Evolutionary conservation across 2,797 vertebrate species (phyloP).

Genomic region (Gouania willdenowi): DNA sequence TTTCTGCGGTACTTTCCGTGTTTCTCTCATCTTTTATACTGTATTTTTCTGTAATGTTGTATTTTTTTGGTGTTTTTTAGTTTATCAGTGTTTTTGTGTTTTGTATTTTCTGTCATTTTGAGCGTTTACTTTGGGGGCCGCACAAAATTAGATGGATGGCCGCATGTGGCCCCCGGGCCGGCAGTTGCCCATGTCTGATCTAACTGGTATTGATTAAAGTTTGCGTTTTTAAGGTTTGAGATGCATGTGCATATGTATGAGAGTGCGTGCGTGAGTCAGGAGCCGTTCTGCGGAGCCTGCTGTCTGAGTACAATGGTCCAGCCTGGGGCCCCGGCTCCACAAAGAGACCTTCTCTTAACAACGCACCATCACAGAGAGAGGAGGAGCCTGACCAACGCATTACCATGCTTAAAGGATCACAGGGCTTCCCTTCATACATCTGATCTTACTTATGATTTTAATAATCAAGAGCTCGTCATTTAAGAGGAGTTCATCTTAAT

Average conservation of each 20-base stretch:
- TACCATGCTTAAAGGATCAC: slow-evolving; percentile 65
- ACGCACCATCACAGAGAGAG: slow-evolving; percentile 60
- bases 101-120: too few species aligned
- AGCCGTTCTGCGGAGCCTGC: slow-evolving; percentile 61
- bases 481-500: slow-evolving; percentile 22
- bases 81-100: slow-evolving; percentile 25
- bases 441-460: slow-evolving; percentile 69
- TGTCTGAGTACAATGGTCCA: slow-evolving; percentile 70
- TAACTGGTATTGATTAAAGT: too few species aligned
- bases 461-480: slow-evolving; percentile 54
- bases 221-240: slow-evolving; percentile 41
- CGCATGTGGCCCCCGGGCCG: too few species aligned
- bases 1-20: too few species aligned
- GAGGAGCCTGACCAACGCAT: slow-evolving; percentile 70
- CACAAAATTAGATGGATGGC: too few species aligned
- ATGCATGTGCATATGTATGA: slow-evolving; percentile 46
- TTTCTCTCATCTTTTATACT: too few species aligned
- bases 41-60: too few species aligned
- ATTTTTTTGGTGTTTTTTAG: too few species aligned
- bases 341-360: slow-evolving; percentile 74
- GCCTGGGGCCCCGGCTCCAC: slow-evolving; percentile 65
- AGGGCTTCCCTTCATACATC: slow-evolving; percentile 66
- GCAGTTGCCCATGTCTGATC: too few species aligned
- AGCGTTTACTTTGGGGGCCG: too few species aligned
- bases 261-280: slow-evolving; percentile 54